Base-by-base conservation (phyloP, 2,113 vertebrate species). In the Mungos mungo region DNA sequence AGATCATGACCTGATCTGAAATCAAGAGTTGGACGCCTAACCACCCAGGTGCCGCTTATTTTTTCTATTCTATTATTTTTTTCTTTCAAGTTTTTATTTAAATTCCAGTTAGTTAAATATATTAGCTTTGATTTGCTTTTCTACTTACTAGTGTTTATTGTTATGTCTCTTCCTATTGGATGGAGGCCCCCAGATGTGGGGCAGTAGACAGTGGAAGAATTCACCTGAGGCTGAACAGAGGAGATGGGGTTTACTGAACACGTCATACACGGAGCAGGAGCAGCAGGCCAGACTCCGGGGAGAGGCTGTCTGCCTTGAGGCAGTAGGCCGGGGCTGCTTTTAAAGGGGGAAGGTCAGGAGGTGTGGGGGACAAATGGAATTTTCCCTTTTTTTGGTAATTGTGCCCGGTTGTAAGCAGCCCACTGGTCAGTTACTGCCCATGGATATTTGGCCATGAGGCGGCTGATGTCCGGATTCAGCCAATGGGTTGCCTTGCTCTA, bases 51-150 rank as follows among this genome's bases (percentile, higher is more conserved):
- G 19, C 57, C 7, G 7, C 21, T 60, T 60, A 23, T 21, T 60
- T 60, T 60, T 60, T 60, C 57, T 60, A 18, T 60, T 60, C 23
- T 60, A 60, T 60, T 60, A 60, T 23, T 60, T 60, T 60, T 60
- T 60, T 60, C 19, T 60, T 60, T 60, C 57, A 60, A 60, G 57
- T 60, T 60, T 60, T 60, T 60, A 60, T 23, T 60, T 60, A 60
- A 60, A 60, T 74, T 25, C 23, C 71, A 74, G 23, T 27, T 41
- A 13, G 41, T 74, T 41, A 74, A 74, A 74, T 74, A 27, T n/a
- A 74, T 12, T 41, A 15, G 71, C n/a, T 94, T 96, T 57, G 65
- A 23, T 83, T 41, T 88, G 9, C 65, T 91, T 93, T 91, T 93
- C 41, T 92, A 4, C 12, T 76, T 3, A 84, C 3, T 77, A 27